Percentiles rank a stretch among this genome's conserved stretches.
phyloP scores from a whole-genome alignment of 2,888 invertebrate genomes.

The Altica lythri region DNA sequence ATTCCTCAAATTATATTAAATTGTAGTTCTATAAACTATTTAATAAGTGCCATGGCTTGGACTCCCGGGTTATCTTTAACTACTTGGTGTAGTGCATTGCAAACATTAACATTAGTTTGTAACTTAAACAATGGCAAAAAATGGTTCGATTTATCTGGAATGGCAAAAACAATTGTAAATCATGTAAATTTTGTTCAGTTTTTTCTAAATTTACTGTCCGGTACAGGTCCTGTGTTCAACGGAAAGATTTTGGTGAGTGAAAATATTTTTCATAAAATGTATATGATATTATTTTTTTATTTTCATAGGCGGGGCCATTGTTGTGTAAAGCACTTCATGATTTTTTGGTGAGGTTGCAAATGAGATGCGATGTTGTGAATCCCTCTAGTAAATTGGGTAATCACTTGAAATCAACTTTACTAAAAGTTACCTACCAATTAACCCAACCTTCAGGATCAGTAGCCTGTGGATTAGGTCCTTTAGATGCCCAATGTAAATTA shows the following conservation, averaged over 20 bases:
- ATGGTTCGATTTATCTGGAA: constrained; percentile 54
- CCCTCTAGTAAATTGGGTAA: constrained; percentile 61
- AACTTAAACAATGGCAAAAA: constrained; percentile 60
- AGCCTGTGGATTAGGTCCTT: constrained; percentile 67
- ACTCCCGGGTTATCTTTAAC: constrained; percentile 71
- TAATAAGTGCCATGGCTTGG: constrained; percentile 70
- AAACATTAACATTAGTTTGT: constrained; percentile 74
- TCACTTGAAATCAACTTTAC: constrained; percentile 66
- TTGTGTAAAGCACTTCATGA: constrained; percentile 75
- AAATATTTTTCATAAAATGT: constrained; percentile 1
- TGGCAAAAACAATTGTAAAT: constrained; percentile 68
- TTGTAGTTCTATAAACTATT: constrained; percentile 66
- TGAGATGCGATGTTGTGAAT: constrained; percentile 67
- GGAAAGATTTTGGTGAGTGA: constrained; percentile 61
- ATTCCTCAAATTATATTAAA: constrained; percentile 70
- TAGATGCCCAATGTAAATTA: constrained; percentile 77
- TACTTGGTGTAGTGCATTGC: constrained; percentile 80
- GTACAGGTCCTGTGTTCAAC: constrained; percentile 62
- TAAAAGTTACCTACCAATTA: constrained; percentile 74
- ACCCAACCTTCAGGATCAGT: constrained; percentile 69
- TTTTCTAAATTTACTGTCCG: constrained; percentile 69
- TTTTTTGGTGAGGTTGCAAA: constrained; percentile 70
- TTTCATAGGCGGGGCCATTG: constrained; percentile 73
- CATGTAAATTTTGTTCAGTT: constrained; percentile 71
- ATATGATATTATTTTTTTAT: constrained; percentile 1